phyloP scores from a whole-genome alignment of 2,113 vertebrate genomes.

The Lichenostomus cassidix region DNA sequence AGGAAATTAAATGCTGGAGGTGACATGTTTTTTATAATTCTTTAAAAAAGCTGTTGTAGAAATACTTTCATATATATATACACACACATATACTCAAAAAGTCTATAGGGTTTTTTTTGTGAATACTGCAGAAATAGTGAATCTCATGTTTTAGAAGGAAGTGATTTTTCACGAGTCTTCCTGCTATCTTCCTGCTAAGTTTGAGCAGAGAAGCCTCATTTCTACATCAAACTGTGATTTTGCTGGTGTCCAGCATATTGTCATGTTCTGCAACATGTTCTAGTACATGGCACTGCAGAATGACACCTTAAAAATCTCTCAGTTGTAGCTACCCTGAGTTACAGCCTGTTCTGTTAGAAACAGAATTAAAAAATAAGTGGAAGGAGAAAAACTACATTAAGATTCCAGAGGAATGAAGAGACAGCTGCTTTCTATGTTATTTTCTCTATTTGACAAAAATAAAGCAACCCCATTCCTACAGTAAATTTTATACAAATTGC shows the following conservation, averaged over 20 bases:
- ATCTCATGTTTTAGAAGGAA: neutral
- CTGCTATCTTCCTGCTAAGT: neutral
- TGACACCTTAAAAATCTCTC: neutral
- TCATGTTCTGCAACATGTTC: neutral
- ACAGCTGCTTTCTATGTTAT: constrained; percentile 27
- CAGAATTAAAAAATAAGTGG: neutral
- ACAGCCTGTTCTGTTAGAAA: neutral
- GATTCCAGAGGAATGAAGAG: constrained; percentile 1
- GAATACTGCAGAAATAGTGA: neutral
- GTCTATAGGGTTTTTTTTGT: neutral
- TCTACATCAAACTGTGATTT: neutral
- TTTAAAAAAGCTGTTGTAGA: neutral
- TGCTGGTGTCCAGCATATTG: neutral
- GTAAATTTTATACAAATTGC: constrained; percentile 23
- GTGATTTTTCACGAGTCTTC: neutral
- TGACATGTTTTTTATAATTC: neutral
- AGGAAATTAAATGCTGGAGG: neutral
- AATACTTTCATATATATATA: neutral
- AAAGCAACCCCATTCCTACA: neutral
- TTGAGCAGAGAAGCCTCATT: neutral
- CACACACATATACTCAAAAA: neutral
- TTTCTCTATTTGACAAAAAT: constrained; percentile 40
- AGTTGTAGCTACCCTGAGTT: neutral
- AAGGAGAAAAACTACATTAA: neutral
- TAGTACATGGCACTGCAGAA: neutral